phyloP scores from a whole-genome alignment of 1,140 invertebrate species.

The Branchinecta lynchi region DNA sequence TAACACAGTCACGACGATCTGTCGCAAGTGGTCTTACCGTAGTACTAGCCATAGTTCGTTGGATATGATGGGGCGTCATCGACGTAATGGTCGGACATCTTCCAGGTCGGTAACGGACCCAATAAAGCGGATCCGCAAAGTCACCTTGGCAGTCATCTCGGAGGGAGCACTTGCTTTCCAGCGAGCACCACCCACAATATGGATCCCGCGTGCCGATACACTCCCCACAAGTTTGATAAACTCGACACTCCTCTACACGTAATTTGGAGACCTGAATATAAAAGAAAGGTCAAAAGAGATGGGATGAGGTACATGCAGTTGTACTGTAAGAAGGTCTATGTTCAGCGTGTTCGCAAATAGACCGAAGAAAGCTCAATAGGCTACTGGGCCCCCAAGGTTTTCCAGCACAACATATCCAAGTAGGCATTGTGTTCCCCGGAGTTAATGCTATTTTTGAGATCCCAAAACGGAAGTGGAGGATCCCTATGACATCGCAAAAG shows the following conservation, averaged over 20 bases:
- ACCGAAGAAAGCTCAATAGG: background rate
- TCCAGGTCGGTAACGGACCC: conserved; percentile 88
- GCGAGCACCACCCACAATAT: conserved; percentile 94
- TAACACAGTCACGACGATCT: background rate
- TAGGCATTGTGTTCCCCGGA: background rate
- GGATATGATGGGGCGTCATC: conserved; percentile 73
- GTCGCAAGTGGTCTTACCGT: conserved; percentile 39
- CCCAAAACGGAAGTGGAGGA: too few species aligned
- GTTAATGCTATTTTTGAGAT: conserved; percentile 12
- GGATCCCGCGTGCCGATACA: conserved; percentile 86
- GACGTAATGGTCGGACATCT: conserved; percentile 86
- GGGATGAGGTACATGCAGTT: too few species aligned
- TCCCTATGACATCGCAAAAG: too few species aligned
- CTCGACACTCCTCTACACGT: conserved; percentile 82
- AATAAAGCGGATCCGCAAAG: conserved; percentile 75
- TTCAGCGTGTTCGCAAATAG: background rate
- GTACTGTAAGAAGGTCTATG: background rate
- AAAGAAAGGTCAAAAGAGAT: conserved; percentile 20
- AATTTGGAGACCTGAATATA: conserved; percentile 63
- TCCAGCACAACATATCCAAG: background rate
- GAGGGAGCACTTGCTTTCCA: conserved; percentile 87
- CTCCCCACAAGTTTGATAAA: conserved; percentile 75
- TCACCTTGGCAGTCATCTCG: conserved; percentile 75
- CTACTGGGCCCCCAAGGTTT: background rate
- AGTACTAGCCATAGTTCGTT: conserved; percentile 79